Base-by-base conservation (phyloP, 1,140 invertebrate species). In the Macrosteles quadrilineatus region DNA sequence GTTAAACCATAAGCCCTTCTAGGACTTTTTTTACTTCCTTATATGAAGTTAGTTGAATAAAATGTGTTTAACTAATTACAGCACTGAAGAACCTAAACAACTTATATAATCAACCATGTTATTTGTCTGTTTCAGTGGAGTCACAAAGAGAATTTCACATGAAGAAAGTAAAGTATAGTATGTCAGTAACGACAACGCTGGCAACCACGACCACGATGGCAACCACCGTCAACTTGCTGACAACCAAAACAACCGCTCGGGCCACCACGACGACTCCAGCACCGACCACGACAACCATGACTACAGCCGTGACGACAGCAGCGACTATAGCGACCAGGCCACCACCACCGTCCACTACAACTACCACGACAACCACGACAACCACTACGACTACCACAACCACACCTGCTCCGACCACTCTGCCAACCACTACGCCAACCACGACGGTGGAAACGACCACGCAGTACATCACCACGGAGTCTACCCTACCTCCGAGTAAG, bases 61-160 rank as follows among this genome's bases (percentile, higher is more conserved):
- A n/a, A n/a, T n/a, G n/a, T n/a, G n/a, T n/a, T n/a, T n/a, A n/a
- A n/a, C n/a, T n/a, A n/a, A n/a, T n/a, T n/a, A n/a, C n/a, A n/a
- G n/a, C n/a, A n/a, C n/a, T n/a, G n/a, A n/a, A n/a, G n/a, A n/a
- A n/a, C n/a, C n/a, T n/a, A n/a, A n/a, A n/a, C n/a, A n/a, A n/a
- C n/a, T n/a, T n/a, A n/a, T n/a, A n/a, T n/a, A n/a, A n/a, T n/a
- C n/a, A n/a, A n/a, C n/a, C n/a, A n/a, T n/a, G n/a, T 36, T 6
- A 36, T 6, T 14, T 36, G 32, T 36, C 32, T 36, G 32, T 84
- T 82, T 40, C 81, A 95, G 93, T 94, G 73, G 92, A 95, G 79
- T 91, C 93, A 4, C 93, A 95, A 79, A 91, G 91, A 79, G 91
- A 94, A 79, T 95, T 92, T 80, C 92, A 95, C 80, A 86, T 90